Conservation (phyloP, 2,797 vertebrate species). For the Acridotheres tristis region DNA sequence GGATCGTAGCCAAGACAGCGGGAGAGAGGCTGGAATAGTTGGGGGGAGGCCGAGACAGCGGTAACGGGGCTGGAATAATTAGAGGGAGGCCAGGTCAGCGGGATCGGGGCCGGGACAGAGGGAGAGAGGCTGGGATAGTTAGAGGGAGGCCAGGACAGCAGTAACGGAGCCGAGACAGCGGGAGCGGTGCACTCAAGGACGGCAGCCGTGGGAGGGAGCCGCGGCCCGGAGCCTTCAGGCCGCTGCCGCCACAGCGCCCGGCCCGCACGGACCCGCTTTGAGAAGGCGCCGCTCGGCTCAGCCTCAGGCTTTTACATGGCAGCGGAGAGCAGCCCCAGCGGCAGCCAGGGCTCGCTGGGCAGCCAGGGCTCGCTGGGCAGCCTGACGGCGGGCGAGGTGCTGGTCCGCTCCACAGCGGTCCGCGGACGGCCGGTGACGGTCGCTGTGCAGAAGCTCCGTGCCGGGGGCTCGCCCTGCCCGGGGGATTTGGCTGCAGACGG, state of each 20-base stretch:
- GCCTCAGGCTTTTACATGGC: neutral
- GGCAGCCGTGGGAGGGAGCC: neutral
- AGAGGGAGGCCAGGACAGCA: neutral
- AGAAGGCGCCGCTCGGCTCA: neutral
- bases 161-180: accelerated
- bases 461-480: constrained; percentile 4
- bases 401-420: constrained; percentile 70
- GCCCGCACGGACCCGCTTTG: neutral
- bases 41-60: neutral
- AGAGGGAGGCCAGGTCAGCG: too few relatives aligned
- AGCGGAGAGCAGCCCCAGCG: neutral
- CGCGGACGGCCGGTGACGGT: neutral
- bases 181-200: neutral
- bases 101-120: neutral
- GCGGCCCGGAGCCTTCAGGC: too few relatives aligned
- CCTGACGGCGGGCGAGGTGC: constrained; percentile 69
- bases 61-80: neutral
- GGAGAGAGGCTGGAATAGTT: too few relatives aligned
- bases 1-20: neutral
- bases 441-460: constrained; percentile 68
- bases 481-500: neutral
- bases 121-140: accelerated
- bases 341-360: constrained; percentile 25
- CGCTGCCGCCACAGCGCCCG: too few relatives aligned
- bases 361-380: constrained; percentile 61